These are phyloP conservation scores for Melanotaenia boesemani DNA, from an alignment of 2,797 vertebrate genomes.

Conservation along the genomic window DNA sequence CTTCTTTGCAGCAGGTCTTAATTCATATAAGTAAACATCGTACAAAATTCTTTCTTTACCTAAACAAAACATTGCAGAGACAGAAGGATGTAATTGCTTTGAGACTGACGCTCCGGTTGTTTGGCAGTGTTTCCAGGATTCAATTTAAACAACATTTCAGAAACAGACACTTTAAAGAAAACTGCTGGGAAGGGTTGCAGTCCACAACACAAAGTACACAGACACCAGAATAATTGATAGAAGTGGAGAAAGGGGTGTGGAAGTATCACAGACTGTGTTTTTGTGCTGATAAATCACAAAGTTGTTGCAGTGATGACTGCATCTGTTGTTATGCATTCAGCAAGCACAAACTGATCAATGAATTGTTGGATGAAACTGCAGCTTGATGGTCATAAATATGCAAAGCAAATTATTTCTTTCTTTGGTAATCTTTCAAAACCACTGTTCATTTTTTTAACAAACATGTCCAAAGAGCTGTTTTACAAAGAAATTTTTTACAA, in stretches of 20 bases:
- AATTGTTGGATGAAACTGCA: conserved; percentile 40
- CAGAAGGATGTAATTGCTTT: conserved; percentile 5
- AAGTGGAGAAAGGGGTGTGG: conserved; percentile 22
- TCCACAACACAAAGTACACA: conserved; percentile 21
- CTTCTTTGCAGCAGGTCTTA: conserved; percentile 2
- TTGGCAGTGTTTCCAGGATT: conserved; percentile 42
- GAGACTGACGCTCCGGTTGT: conserved; percentile 40
- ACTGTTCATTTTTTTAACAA: conserved; percentile 6
- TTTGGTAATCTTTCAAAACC: conserved; percentile 10
- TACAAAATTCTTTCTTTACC: conserved; percentile 27
- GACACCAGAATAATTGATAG: conserved; percentile 11
- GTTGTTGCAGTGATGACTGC: conserved; percentile 40
- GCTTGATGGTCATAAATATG: conserved; percentile 34
- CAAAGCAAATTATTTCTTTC: conserved; percentile 16
- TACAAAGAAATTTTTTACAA: not conserved
- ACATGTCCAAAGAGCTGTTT: not conserved
- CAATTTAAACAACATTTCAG: conserved; percentile 40
- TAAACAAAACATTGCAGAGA: conserved; percentile 8
- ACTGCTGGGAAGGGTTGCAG: conserved; percentile 24
- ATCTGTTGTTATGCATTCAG: conserved; percentile 70
- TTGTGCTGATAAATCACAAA: conserved; percentile 62
- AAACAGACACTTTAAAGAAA: conserved; percentile 33
- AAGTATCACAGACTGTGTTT: conserved; percentile 34
- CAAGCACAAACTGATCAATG: conserved; percentile 53
- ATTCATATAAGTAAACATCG: not conserved